Evolutionary conservation across 1,140 invertebrate genomes (phyloP).

Genomic region (Pseudomyrmex pallidus): DNA sequence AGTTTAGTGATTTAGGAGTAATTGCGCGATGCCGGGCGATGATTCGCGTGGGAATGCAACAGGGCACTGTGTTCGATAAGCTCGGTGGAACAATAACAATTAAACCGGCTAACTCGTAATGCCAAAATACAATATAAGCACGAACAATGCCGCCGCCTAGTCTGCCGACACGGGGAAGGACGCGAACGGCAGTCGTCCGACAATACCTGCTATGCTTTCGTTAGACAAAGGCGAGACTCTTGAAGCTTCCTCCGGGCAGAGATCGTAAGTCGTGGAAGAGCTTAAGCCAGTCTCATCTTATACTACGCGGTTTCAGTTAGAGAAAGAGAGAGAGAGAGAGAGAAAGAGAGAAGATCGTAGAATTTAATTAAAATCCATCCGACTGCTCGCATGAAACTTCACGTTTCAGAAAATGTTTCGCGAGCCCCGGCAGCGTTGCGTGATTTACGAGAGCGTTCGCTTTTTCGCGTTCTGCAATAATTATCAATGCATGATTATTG

Average conservation of each 20-base stretch:
- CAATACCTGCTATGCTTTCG: conserved; percentile 70
- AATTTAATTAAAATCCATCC: conserved; percentile 56
- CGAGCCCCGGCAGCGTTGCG: neutral
- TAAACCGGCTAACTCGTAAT: conserved; percentile 73
- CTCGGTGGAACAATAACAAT: conserved; percentile 76
- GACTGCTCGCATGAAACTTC: conserved; percentile 29
- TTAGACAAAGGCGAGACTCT: conserved; percentile 70
- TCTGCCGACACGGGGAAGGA: conserved; percentile 18
- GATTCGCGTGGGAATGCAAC: conserved; percentile 76
- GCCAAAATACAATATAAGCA: conserved; percentile 75
- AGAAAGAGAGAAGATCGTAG: conserved; percentile 27
- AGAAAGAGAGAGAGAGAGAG: neutral
- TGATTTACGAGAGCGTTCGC: conserved; percentile 52
- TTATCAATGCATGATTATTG: conserved; percentile 59
- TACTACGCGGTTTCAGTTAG: conserved; percentile 28
- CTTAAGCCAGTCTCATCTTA: conserved; percentile 44
- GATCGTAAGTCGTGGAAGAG: conserved; percentile 72
- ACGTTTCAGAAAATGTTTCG: conserved; percentile 45
- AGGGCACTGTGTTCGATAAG: conserved; percentile 74
- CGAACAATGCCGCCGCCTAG: conserved; percentile 70
- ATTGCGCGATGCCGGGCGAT: conserved; percentile 69
- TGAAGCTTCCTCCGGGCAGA: conserved; percentile 62
- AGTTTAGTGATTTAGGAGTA: conserved; percentile 75
- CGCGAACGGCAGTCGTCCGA: conserved; percentile 47
- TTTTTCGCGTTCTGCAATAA: conserved; percentile 52